Evolutionary conservation across 2,888 invertebrate genomes (phyloP), one percentile per base, ranked within the genome.

Genomic region (Tenthredo notha): DNA sequence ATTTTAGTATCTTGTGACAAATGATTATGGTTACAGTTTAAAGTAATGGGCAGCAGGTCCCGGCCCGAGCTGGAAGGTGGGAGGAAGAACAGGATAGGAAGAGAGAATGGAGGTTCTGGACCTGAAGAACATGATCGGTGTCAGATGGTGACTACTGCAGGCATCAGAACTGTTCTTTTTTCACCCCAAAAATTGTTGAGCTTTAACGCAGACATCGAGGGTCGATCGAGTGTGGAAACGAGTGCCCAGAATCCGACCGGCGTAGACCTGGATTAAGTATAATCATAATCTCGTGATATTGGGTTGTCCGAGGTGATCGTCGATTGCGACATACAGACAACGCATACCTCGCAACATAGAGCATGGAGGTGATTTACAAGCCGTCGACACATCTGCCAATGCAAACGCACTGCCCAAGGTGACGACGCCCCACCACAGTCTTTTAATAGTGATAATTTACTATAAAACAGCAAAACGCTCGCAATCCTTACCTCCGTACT

Each of bases 371-470:
- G 91, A 92, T 92, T 92, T 92, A 92, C 92, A 92, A 87, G 90
- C 91, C 90, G 90, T 91, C 91, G 90, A 91, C 90, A 92, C 92
- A 92, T 92, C 92, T 93, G 92, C 93, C 93, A 93, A 93, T 93
- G 92, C 93, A 93, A 92, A 91, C 93, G 92, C 91, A 90, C 91
- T 91, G 90, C 88, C 91, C 93, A 93, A 93, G 93, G 93, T 91
- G 89, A 90, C 89, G 89, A 90, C 89, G 87, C 88, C 86, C 87
- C 87, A 88, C 87, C 91, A 90, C 89, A 89, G 88, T 89, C 90
- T 87, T 91, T 90, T 92, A 91, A 92, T 92, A 93, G 92, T 92
- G 93, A 93, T 93, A 93, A 92, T 92, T 92, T 92, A 92, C 92
- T 93, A 93, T 93, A 93, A 93, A 93, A 93, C 92, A 92, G 92